Evolutionary conservation across 64 coral and sea anemone species (phyloP).

Genomic region (Hydrozoanthus tunicans): DNA sequence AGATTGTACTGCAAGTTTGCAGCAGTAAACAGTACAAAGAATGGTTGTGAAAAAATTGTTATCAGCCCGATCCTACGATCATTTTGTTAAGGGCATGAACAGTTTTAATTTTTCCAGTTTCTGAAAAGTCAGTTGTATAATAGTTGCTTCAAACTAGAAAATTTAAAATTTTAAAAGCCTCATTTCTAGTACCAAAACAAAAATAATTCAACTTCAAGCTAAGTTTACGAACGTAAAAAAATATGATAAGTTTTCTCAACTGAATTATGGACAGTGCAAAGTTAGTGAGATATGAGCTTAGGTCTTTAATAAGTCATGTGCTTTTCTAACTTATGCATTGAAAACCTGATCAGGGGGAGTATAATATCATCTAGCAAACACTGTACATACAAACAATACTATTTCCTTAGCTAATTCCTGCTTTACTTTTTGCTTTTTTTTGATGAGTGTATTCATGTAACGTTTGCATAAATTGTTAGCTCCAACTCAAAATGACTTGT

Average conservation of each 20-base stretch:
- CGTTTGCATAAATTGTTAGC: no score
- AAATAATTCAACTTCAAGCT: neutral
- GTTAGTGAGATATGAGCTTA: slow-evolving; percentile 3
- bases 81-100: neutral
- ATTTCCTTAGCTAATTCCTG: no score
- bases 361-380: no score
- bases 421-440: neutral
- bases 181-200: neutral
- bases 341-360: neutral
- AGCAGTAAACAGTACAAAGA: neutral
- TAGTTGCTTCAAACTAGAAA: neutral
- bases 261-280: neutral
- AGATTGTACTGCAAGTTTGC: slow-evolving; percentile 15
- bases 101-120: neutral
- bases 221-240: neutral
- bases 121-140: neutral
- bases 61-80: neutral
- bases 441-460: neutral
- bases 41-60: slow-evolving; percentile 6
- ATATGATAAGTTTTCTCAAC: neutral
- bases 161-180: neutral
- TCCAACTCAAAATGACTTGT: no score
- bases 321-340: neutral
- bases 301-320: neutral
- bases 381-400: no score